These are phyloP conservation scores for Tonatia bakeri DNA, from an alignment of 2,113 vertebrate genomes.

Conservation along the genomic window DNA sequence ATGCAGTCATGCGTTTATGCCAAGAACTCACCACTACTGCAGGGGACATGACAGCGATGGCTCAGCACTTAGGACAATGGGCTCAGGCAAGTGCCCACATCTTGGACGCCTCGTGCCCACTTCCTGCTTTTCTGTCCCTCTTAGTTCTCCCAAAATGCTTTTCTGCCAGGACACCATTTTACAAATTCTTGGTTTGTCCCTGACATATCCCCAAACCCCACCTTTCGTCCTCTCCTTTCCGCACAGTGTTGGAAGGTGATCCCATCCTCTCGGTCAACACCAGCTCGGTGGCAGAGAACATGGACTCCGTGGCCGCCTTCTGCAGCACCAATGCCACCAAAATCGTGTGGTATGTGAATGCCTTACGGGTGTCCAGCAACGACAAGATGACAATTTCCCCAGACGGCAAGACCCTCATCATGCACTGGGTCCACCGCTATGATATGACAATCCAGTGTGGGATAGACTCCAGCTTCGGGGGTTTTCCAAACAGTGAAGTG, in stretches of 20 bases:
- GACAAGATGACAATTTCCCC: background rate
- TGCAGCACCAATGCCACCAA: background rate
- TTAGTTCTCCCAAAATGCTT: background rate
- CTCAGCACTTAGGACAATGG: background rate
- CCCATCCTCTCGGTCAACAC: background rate
- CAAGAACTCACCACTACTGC: background rate
- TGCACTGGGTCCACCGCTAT: background rate
- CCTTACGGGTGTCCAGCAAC: rapidly evolving
- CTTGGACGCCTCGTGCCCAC: rapidly evolving
- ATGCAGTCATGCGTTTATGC: background rate
- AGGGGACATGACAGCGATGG: background rate
- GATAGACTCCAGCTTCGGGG: background rate
- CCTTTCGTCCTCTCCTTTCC: background rate
- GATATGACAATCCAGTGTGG: background rate
- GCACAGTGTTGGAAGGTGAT: background rate
- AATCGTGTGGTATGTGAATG: background rate
- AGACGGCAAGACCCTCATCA: background rate
- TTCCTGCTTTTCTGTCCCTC: background rate
- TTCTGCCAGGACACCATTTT: background rate
- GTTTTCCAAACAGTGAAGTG: rapidly evolving
- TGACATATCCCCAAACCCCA: background rate
- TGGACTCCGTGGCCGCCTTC: background rate
- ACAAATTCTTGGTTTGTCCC: background rate
- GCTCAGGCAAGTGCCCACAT: background rate
- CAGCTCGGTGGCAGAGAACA: background rate